phyloP scores from a whole-genome alignment of 2,113 vertebrate genomes.

The Trochalopteron elliotii region DNA sequence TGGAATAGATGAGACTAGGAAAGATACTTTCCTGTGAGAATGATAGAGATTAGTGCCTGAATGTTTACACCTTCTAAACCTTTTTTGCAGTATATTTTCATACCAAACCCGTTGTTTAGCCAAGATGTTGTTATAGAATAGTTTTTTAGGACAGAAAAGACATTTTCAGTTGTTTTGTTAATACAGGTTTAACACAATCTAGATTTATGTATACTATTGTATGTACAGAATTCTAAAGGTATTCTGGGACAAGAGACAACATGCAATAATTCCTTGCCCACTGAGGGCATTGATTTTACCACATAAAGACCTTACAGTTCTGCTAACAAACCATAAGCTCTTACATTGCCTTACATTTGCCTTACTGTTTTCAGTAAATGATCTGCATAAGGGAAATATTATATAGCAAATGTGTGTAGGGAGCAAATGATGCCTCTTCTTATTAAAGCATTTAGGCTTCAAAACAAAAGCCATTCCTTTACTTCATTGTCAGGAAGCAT shows the following conservation, averaged over 20 bases:
- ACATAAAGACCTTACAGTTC: neutral
- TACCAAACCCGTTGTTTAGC: slow-evolving; percentile 20
- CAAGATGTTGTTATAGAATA: slow-evolving; percentile 27
- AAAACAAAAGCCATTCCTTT: neutral
- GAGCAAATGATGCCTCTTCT: neutral
- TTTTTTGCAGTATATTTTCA: slow-evolving; percentile 26
- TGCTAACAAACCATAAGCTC: neutral
- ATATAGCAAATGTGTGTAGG: neutral
- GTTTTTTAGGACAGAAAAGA: slow-evolving; percentile 29
- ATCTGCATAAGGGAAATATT: neutral
- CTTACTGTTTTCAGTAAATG: neutral
- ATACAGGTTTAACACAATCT: neutral
- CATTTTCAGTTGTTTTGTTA: neutral
- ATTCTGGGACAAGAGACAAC: neutral
- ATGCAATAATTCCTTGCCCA: neutral
- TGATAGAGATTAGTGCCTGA: slow-evolving; percentile 58
- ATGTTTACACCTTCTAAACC: slow-evolving; percentile 36
- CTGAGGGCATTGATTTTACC: neutral
- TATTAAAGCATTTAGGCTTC: neutral
- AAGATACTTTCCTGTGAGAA: slow-evolving; percentile 64
- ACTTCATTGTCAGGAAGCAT: neutral
- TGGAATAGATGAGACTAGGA: slow-evolving; percentile 55
- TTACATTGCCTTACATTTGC: neutral
- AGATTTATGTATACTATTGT: neutral
- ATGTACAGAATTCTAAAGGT: neutral